These are phyloP conservation scores for Psilanteris sp. DNA, from an alignment of 1,140 invertebrate genomes.

Conservation along the genomic window DNA sequence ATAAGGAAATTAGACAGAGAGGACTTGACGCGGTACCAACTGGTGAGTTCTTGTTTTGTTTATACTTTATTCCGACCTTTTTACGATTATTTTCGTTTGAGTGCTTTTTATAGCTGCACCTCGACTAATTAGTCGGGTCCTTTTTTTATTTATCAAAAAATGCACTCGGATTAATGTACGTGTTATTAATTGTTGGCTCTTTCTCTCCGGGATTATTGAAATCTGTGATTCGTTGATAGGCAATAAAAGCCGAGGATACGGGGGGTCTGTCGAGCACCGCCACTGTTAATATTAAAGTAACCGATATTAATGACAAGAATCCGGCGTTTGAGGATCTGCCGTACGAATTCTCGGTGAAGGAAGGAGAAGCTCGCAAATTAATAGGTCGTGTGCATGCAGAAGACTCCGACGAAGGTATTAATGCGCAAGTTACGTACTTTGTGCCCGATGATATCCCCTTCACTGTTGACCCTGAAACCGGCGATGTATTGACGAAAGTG, in stretches of 20 bases:
- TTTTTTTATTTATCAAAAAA: too few species aligned
- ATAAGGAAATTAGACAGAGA: conserved; percentile 92
- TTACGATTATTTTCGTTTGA: too few species aligned
- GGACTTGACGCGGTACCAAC: conserved; percentile 90
- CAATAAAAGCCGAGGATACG: conserved; percentile 91
- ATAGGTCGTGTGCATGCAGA: conserved; percentile 90
- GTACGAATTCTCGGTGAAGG: conserved; percentile 90
- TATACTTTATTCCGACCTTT: too few species aligned
- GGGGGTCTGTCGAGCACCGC: conserved; percentile 90
- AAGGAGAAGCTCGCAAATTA: conserved; percentile 85
- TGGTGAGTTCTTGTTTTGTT: conserved; percentile 85
- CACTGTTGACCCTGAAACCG: conserved; percentile 87
- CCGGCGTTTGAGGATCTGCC: conserved; percentile 88
- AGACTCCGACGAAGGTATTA: conserved; percentile 88
- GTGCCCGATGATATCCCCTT: conserved; percentile 89
- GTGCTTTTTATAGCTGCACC: too few species aligned
- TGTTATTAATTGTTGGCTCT: too few species aligned
- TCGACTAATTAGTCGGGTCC: too few species aligned
- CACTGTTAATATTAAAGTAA: conserved; percentile 92
- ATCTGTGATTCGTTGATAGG: conserved; percentile 75
- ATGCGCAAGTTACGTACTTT: conserved; percentile 84
- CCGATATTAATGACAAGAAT: conserved; percentile 94
- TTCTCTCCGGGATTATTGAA: too few species aligned
- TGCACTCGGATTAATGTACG: too few species aligned
- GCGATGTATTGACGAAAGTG: conserved; percentile 87